Conservation (phyloP, 2,888 invertebrate species). For the Lasioglossum villosulum region DNA sequence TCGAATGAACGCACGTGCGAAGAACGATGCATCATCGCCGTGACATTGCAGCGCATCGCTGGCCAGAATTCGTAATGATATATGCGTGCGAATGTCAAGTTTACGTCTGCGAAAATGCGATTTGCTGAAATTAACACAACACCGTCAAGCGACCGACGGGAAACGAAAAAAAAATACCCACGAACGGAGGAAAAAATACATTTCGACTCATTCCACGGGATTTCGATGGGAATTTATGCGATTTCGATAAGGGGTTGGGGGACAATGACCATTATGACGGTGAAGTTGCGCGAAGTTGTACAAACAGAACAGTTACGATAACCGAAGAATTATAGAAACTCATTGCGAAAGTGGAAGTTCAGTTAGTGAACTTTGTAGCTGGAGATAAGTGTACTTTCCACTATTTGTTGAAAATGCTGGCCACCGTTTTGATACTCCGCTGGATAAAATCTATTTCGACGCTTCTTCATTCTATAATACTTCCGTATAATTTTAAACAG, state of each 20-base stretch:
- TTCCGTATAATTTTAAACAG: neutral
- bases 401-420: neutral
- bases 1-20: slow-evolving; percentile 57
- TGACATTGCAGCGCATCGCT: slow-evolving; percentile 46
- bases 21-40: slow-evolving; percentile 51
- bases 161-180: neutral
- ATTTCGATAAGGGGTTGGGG: slow-evolving; percentile 51
- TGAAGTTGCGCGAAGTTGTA: slow-evolving; percentile 56
- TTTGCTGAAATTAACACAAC: slow-evolving; percentile 47
- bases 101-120: slow-evolving; percentile 51
- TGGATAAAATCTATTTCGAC: slow-evolving; percentile 4
- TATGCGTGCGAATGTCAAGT: slow-evolving; percentile 52
- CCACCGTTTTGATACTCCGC: neutral
- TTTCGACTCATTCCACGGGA: neutral
- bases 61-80: slow-evolving; percentile 50
- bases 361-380: slow-evolving; percentile 31
- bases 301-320: slow-evolving; percentile 58
- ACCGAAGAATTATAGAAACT: slow-evolving; percentile 61
- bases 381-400: slow-evolving; percentile 25
- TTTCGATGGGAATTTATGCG: slow-evolving; percentile 43
- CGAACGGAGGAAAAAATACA: neutral
- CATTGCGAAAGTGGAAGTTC: slow-evolving; percentile 49
- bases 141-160: neutral
- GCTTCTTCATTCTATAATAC: slow-evolving; percentile 6
- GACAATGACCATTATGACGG: slow-evolving; percentile 36